Evolutionary conservation across 2,797 vertebrate species (phyloP), one percentile per base, ranked within the genome.

Genomic region (Taeniopygia guttata): DNA sequence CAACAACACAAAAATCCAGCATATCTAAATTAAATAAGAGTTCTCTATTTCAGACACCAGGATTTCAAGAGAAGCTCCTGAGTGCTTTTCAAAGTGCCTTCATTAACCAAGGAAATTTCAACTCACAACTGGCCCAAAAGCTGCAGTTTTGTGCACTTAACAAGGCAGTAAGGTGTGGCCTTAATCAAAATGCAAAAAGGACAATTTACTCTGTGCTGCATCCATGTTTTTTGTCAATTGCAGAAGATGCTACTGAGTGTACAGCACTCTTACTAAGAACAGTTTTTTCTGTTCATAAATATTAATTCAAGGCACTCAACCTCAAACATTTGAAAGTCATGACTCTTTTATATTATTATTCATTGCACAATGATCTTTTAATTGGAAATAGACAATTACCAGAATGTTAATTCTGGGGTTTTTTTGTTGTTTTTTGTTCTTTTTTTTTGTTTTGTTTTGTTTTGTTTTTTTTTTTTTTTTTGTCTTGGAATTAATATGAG

Each of bases 271-370:
- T 60, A 40, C 1, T 7, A 84, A 93, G 70, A 54, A 67, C 16
- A 20, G 26, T 17, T 11, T 82, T 82, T 89, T 49, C 67, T 7
- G 4, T 46, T 93, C 88, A 95, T 95, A 78, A 94, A 94, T 96
- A 96, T 95, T 95, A 78, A 94, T 86, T 64, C 26, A 59, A 81
- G 62, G 29, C 64, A 82, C 45, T 70, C 74, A 91, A 45, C 46
- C 46, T 58, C 46, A 79, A 91, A 77, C 32, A 89, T 74, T 92
- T 70, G 20, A 77, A 94, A 90, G 25, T 69, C 74, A 73, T 69
- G 42, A 27, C 22, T 89, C 27, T 95, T 89, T 69, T 51, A 67
- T 77, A 13, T 91, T 79, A 79, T 60, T 90, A 83, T 78, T 89
- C 88, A 70, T 54, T 49, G 26, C 67, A 93, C 63, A 89, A 74